Conservation (phyloP, 2,888 invertebrate genomes). For the Dasysyrphus tricinctus region DNA sequence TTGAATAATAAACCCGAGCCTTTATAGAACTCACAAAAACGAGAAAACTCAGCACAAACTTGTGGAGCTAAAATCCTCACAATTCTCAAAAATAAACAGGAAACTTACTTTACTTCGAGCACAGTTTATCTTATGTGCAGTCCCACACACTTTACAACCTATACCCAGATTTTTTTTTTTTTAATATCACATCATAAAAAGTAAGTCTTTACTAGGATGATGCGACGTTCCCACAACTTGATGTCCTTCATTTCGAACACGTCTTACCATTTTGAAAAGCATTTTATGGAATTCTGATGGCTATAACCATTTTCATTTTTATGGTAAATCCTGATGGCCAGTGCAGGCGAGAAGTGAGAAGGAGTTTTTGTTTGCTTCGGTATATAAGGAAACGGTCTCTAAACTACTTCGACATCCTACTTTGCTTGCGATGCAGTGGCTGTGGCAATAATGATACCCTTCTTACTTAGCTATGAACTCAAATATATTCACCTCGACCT, state of each 20-base stretch:
- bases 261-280: conserved; percentile 65
- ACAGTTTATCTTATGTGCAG: conserved; percentile 45
- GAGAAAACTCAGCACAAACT: conserved; percentile 49
- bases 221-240: background rate
- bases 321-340: conserved; percentile 44
- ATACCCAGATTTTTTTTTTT: conserved; percentile 8
- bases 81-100: conserved; percentile 4
- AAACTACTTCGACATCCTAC: conserved; percentile 43
- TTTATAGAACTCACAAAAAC: conserved; percentile 25
- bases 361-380: background rate
- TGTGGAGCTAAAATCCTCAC: conserved; percentile 44
- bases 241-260: conserved; percentile 58
- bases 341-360: background rate
- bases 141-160: conserved; percentile 45
- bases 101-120: conserved; percentile 31
- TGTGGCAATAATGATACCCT: background rate
- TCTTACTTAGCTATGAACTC: conserved; percentile 14
- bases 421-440: background rate
- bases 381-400: conserved; percentile 59
- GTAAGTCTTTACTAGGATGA: conserved; percentile 22
- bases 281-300: conserved; percentile 71
- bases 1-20: background rate
- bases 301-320: conserved; percentile 70
- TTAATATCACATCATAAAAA: conserved; percentile 61
- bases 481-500: conserved; percentile 58